Conservation (phyloP, 2,888 invertebrate species). For the Eilema caniola region DNA sequence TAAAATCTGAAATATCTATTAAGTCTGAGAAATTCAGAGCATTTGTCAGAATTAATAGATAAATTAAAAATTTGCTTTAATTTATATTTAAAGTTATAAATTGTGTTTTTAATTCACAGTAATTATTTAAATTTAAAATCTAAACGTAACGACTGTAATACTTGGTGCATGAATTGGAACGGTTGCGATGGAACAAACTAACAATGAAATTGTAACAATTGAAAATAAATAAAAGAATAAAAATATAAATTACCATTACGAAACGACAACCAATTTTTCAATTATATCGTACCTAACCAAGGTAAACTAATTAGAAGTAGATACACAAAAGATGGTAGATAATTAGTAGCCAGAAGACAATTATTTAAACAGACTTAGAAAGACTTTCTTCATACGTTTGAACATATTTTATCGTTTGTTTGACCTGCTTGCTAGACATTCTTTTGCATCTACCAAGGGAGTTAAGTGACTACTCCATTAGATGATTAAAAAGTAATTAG, state of each 20-base stretch:
- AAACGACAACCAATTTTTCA: neutral
- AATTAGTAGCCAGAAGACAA: neutral
- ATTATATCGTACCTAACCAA: neutral
- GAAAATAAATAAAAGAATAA: neutral
- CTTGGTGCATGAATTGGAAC: slow-evolving; percentile 8
- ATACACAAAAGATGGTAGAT: neutral
- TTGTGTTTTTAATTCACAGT: neutral
- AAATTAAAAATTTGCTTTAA: neutral
- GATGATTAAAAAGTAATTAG: neutral
- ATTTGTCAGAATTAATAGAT: neutral
- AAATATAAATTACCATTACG: neutral
- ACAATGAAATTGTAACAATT: neutral
- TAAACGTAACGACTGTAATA: neutral
- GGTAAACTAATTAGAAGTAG: neutral
- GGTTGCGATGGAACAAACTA: neutral
- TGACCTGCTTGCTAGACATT: neutral
- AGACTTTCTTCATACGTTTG: neutral
- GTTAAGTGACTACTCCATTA: neutral
- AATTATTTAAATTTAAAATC: neutral
- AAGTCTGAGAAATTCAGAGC: neutral
- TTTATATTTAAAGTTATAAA: neutral
- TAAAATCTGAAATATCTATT: no score
- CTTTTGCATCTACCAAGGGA: neutral
- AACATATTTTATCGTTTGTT: neutral
- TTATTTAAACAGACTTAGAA: neutral